Base-by-base conservation (phyloP, 1,140 invertebrate genomes). In the Kradibia gibbosae region DNA sequence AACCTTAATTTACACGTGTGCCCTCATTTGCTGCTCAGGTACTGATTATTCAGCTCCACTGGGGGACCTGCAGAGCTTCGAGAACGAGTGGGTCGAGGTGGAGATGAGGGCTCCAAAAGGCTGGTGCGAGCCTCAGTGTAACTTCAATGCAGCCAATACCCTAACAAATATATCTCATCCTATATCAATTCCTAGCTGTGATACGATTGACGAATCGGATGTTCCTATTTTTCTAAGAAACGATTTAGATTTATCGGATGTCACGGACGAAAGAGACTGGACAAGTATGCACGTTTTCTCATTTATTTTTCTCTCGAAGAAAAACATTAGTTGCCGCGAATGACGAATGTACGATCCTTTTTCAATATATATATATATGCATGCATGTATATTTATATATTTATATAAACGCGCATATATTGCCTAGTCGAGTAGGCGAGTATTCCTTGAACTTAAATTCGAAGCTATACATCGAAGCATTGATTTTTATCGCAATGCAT, bases 11-110 rank as follows among this genome's bases (percentile, higher is more conserved):
- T 1, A 25, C 55, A 5, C 28, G 3, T 13, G 7, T 57, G 22
- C 34, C 20, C 15, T 34, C 34, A 34, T 70, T 72, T 48, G 31
- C n/a, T 57, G 13, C 39, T 65, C 79, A 90, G 90, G 86, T 82
- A 86, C 88, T 84, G 94, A 95, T 84, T 93, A 94, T 87, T 93
- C 93, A 34, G 91, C 93, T 73, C 94, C 94, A 4, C 86, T 94
- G 17, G 94, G 94, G 5, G 95, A 97, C 87, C 88, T 96, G 15
- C 93, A 95, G 88, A 94, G 94, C 84, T 97, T 97, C 88, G 95
- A 97, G 86, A 96, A 97, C 86, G 96, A 97, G 86, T 98, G 96
- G 96, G 93, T 97, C 85, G 96, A 98, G 90, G 94, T 98, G 0
- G 96, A 96, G 89, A 93, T 97, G 13, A 91, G 93, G 82, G 92